Evolutionary conservation across 2,113 vertebrate species (phyloP), one percentile per base, ranked within the genome.

Genomic region (Pomatorhinus ruficollis): DNA sequence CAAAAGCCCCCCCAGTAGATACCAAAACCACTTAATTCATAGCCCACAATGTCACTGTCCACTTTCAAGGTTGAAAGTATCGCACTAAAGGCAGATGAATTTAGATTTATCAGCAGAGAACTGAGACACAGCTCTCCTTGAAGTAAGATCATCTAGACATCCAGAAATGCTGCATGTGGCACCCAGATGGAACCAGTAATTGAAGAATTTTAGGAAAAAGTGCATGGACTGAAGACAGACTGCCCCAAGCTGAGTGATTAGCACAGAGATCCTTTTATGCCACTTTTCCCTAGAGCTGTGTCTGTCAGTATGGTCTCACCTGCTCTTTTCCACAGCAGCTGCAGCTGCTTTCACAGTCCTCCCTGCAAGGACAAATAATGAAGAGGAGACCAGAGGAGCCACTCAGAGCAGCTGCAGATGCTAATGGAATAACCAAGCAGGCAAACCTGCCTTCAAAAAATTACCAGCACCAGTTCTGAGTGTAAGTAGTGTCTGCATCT

Each of bases 311-410:
- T 44, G 71, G 60, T 70, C 92, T 96, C 86, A 96, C 93, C 82
- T 96, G 96, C 69, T 94, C 79, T 61, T 64, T 87, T 77, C 59
- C 45, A 66, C 56, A 81, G 90, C 75, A 95, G 92, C 89, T 95
- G 85, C 94, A 95, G 93, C 95, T 95, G 87, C 83, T 95, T 89
- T 70, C 56, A 53, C 35, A 93, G 65, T 25, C 89, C 88, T n/a
- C 71, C 83, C 90, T 83, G 60, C 66, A 91, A 80, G 59, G 74
- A 90, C 65, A 69, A 86, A 95, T 70, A 52, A 87, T 6, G 40
- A 71, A 70, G 61, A 52, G 49, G 52, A 83, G 76, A 90, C 81
- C 15, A 85, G 9, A 79, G 65, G 23, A 95, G 54, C 65, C 75
- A 79, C 63, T 90, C 31, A 33, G 59, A 92, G 78, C 94, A 94